Base-by-base conservation (phyloP, 2,113 vertebrate species). In the Eclectus roratus region DNA sequence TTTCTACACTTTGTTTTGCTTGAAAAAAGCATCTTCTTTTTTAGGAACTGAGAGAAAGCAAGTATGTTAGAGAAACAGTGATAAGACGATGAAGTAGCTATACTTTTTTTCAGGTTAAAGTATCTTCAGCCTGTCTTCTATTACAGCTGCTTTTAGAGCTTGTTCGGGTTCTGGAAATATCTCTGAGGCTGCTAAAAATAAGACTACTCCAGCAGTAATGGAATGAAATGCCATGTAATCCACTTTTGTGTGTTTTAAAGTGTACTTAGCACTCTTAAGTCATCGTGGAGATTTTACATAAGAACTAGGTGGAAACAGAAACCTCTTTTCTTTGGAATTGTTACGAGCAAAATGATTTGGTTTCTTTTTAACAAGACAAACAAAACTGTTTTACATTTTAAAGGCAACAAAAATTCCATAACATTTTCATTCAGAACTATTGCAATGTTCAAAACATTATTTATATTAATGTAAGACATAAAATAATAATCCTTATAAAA, bases 131-230 rank as follows among this genome's bases (percentile, higher is more conserved):
- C 68, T 69, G 47, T 68, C 20, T 96, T 79, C 24, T 49, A 20
- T 58, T 85, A 77, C 33, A 69, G 52, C 53, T 85, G 81, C 63
- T 65, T 93, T 94, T 69, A 82, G 69, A 31, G 61, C 33, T 93
- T 68, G 2, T 73, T 77, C 41, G 12, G 43, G 52, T 50, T 76
- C 41, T 58, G 52, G 43, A 76, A 96, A 89, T n/a, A 17, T 56
- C 56, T 87, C 84, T 58, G 46, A 16, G 16, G 58, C 16, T 61
- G 73, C 84, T 92, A 94, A 96, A 95, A 96, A 91, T 94, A 94
- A 87, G 55, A 49, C 13, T n/a, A 28, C 84, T 93, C 15, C 5
- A 71, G 65, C 61, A 91, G 63, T 46, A 69, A 46, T 76, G 89
- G 81, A 89, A 87, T 35, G 19, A 94, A 95, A 81, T 28, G 13